phyloP scores from a whole-genome alignment of 92 coral and sea anemone genomes.

The Phenganax stokvisi region DNA sequence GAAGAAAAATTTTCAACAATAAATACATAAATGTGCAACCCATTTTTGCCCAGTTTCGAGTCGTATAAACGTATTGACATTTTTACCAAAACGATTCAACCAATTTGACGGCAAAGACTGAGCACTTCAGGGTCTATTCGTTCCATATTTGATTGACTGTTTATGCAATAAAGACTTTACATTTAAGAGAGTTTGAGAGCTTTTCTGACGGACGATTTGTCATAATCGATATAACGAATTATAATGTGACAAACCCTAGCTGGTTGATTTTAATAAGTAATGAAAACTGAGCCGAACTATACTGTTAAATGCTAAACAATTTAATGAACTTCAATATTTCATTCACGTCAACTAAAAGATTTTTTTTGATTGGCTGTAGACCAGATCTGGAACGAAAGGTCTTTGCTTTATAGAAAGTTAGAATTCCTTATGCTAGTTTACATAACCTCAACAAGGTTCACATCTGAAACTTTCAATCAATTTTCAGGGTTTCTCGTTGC shows the following conservation, averaged over 20 bases:
- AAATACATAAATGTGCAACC: conserved; percentile 63
- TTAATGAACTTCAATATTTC: too few species aligned
- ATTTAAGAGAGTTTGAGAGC: not conserved
- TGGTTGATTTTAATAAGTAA: conserved; percentile 36
- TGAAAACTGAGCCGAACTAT: not conserved
- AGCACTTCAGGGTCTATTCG: not conserved
- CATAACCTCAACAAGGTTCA: too few species aligned
- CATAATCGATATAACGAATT: conserved; percentile 10
- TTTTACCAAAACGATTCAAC: not conserved
- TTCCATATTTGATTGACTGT: not conserved
- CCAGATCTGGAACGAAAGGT: too few species aligned
- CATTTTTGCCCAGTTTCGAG: conserved; percentile 57
- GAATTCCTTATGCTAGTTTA: too few species aligned
- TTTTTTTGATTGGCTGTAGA: too few species aligned
- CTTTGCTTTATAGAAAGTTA: too few species aligned
- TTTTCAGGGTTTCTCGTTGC: too few species aligned
- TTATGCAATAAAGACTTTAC: not conserved
- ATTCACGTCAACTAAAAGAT: too few species aligned
- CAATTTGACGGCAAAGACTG: not conserved
- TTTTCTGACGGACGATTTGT: conserved; percentile 2
- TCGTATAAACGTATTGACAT: conserved; percentile 92
- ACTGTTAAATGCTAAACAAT: too few species aligned
- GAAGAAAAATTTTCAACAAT: conserved; percentile 72
- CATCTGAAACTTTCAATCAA: too few species aligned
- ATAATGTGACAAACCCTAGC: not conserved